phyloP scores from a whole-genome alignment of 1,140 invertebrate species.

The Drosophila lini region DNA sequence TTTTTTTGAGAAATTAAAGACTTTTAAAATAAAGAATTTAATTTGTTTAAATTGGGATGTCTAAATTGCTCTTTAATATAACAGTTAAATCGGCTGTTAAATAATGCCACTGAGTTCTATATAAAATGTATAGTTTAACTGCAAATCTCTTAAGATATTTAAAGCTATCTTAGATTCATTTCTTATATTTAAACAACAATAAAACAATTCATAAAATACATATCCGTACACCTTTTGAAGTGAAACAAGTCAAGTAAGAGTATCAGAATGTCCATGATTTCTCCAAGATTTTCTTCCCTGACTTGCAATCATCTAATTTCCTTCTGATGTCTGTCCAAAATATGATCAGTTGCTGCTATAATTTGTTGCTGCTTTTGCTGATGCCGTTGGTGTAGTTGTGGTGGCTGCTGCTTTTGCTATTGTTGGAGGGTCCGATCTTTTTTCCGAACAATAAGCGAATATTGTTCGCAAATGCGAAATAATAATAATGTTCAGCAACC shows the following conservation, averaged over 20 bases:
- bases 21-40: neutral
- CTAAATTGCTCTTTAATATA: too few species aligned
- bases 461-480: constrained; percentile 73
- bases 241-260: neutral
- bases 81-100: too few species aligned
- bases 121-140: too few species aligned
- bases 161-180: too few species aligned
- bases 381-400: constrained; percentile 5
- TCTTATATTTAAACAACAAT: too few species aligned
- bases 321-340: constrained; percentile 46
- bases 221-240: too few species aligned
- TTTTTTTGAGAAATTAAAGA: neutral
- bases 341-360: constrained; percentile 68
- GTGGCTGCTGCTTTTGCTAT: constrained; percentile 8
- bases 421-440: constrained; percentile 40
- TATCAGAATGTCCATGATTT: constrained; percentile 14
- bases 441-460: constrained; percentile 56
- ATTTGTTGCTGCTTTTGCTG: constrained; percentile 19
- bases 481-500: constrained; percentile 76
- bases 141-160: too few species aligned
- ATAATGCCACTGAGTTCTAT: too few species aligned
- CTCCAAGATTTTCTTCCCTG: constrained; percentile 6
- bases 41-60: neutral
- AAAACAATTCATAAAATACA: neutral
- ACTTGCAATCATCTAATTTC: constrained; percentile 37